phyloP scores from a whole-genome alignment of 2,113 vertebrate genomes.

The Xenus cinereus region DNA sequence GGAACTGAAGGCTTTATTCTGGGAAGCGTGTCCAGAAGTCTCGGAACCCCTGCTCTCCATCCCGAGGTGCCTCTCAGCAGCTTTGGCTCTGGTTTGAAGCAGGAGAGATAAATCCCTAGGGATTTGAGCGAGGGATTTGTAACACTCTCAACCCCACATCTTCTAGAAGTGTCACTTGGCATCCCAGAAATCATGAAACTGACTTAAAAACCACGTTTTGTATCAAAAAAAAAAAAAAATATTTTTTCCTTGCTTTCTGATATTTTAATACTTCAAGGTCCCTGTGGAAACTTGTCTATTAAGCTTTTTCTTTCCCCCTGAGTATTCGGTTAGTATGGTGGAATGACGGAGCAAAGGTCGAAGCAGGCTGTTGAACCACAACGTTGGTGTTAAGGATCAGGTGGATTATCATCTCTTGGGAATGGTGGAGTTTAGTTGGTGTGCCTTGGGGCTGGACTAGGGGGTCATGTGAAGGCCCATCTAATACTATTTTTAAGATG shows the following conservation, averaged over 20 bases:
- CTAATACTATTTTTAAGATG: neutral
- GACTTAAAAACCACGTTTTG: neutral
- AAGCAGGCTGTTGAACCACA: neutral
- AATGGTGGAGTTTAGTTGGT: neutral
- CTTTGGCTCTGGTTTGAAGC: neutral
- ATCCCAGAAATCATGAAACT: neutral
- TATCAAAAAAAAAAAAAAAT: neutral
- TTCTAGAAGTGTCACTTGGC: neutral
- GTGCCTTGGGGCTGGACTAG: neutral
- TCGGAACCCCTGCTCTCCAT: neutral
- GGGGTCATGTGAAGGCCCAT: neutral
- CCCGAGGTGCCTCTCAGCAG: neutral
- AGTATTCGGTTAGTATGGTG: neutral
- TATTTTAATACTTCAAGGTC: neutral
- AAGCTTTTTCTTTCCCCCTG: neutral
- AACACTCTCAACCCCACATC: accelerated
- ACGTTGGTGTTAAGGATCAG: neutral
- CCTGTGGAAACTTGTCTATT: neutral
- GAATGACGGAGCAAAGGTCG: neutral
- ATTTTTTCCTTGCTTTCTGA: neutral
- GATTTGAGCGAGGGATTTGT: neutral
- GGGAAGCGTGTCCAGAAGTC: neutral
- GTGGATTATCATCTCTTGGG: neutral
- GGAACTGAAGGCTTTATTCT: neutral
- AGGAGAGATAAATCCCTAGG: neutral